Evolutionary conservation across 2,888 invertebrate genomes (phyloP).

Genomic region (Athripsodes cinereus): DNA sequence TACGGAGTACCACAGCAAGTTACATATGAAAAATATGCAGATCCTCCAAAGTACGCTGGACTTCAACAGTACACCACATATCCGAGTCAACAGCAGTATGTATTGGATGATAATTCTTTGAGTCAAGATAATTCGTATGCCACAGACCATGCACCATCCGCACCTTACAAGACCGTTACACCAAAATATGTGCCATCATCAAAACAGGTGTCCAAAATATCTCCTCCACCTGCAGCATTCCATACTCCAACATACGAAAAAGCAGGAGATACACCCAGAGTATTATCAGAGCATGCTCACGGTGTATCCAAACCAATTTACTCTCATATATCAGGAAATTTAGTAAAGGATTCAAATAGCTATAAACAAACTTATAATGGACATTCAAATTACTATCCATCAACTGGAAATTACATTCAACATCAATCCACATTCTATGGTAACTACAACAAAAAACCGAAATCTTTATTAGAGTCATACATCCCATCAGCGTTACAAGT

Average conservation of each 20-base stretch:
- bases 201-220: conserved; percentile 36
- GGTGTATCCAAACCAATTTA: conserved; percentile 41
- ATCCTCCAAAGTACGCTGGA: too few relatives aligned
- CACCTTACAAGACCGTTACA: conserved; percentile 4
- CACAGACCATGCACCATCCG: not conserved
- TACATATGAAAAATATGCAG: not conserved
- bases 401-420: conserved; percentile 11
- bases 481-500: conserved; percentile 52
- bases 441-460: conserved; percentile 35
- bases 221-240: conserved; percentile 34
- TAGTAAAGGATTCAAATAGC: conserved; percentile 28
- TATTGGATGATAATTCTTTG: not conserved
- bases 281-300: conserved; percentile 37
- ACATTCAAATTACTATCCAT: conserved; percentile 13
- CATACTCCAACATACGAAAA: conserved; percentile 40
- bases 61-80: not conserved
- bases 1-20: not conserved
- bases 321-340: conserved; percentile 31
- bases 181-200: conserved; percentile 32
- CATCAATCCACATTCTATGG: conserved; percentile 4
- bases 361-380: conserved; percentile 28
- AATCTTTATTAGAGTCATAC: conserved; percentile 54
- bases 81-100: conserved; percentile 34
- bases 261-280: conserved; percentile 41
- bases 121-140: not conserved